Conservation (phyloP, 2,888 invertebrate genomes). For the Ectemnius lituratus region DNA sequence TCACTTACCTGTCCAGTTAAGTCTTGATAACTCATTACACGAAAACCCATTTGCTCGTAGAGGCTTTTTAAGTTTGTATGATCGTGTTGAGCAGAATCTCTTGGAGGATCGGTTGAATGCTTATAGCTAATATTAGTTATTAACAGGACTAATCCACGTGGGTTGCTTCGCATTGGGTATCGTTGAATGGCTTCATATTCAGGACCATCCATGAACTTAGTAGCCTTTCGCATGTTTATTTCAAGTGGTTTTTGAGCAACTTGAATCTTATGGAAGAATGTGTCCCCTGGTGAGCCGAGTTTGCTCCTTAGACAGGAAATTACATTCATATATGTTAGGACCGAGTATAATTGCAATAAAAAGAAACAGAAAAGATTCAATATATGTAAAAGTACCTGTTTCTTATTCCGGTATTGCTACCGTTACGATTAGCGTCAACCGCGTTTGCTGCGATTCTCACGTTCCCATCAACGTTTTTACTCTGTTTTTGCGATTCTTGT, state of each 20-base stretch:
- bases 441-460: too few species aligned
- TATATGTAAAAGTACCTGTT: not conserved
- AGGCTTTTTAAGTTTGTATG: constrained; percentile 65
- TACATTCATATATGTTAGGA: not conserved
- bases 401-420: not conserved
- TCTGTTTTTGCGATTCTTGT: not conserved
- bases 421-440: too few species aligned
- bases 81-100: constrained; percentile 66
- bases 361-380: too few species aligned
- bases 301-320: constrained; percentile 17
- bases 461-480: not conserved
- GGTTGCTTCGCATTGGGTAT: constrained; percentile 73
- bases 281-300: constrained; percentile 10
- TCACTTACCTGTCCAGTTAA: constrained; percentile 70
- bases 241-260: constrained; percentile 52
- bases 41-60: constrained; percentile 73
- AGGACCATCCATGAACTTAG: constrained; percentile 62
- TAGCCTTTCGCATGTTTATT: constrained; percentile 67
- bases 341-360: not conserved
- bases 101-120: constrained; percentile 22
- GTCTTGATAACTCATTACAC: constrained; percentile 57
- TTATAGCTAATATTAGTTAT: constrained; percentile 68
- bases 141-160: constrained; percentile 72
- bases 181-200: constrained; percentile 50
- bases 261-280: constrained; percentile 56